phyloP scores from a whole-genome alignment of 2,797 vertebrate genomes.

The Acanthis flammea region DNA sequence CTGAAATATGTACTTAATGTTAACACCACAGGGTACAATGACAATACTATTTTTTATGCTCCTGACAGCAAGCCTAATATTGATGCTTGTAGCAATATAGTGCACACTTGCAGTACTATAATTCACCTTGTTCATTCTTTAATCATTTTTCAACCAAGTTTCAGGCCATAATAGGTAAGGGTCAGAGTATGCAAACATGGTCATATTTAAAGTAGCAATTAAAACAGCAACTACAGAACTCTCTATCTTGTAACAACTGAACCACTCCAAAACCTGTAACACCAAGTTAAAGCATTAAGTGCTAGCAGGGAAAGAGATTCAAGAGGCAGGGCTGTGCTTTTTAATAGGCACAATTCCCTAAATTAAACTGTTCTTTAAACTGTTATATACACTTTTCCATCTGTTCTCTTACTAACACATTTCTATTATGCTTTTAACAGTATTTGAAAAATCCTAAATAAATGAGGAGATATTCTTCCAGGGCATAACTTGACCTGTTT shows the following conservation, averaged over 20 bases:
- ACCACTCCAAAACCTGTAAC: background rate
- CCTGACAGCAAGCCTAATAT: background rate
- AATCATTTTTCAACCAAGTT: background rate
- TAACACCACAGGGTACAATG: background rate
- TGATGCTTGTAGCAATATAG: background rate
- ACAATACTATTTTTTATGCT: background rate
- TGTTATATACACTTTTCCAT: accelerated
- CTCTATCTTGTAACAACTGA: background rate
- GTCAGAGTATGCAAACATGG: accelerated
- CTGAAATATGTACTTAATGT: background rate
- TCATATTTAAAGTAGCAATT: background rate
- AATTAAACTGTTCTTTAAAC: background rate
- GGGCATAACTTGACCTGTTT: constrained; percentile 48
- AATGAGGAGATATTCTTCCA: constrained; percentile 7
- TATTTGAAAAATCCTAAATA: constrained; percentile 4
- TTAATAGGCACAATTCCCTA: background rate
- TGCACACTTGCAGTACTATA: background rate
- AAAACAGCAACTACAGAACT: background rate
- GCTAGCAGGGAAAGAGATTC: background rate
- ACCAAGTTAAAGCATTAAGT: background rate
- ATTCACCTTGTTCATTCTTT: background rate
- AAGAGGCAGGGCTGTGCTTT: background rate
- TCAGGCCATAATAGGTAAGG: background rate
- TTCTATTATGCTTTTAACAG: background rate
- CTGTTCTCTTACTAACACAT: background rate